Evolutionary conservation across 1,140 invertebrate genomes (phyloP).

Genomic region (Solenopsis invicta): DNA sequence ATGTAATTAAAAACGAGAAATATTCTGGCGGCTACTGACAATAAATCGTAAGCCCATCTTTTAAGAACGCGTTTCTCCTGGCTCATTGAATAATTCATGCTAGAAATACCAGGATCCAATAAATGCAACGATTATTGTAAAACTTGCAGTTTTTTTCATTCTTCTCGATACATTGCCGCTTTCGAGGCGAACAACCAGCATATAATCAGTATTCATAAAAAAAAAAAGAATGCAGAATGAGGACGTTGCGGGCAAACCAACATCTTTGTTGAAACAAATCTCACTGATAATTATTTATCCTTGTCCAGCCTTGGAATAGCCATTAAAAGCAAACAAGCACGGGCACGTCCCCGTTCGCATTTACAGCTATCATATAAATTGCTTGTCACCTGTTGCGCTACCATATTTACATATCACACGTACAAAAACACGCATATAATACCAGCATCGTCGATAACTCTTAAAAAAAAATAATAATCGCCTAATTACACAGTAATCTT

Average conservation of each 20-base stretch:
- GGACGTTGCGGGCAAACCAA: neutral
- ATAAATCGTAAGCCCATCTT: slow-evolving; percentile 86
- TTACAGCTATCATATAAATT: slow-evolving; percentile 3
- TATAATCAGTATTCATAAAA: neutral
- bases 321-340: neutral
- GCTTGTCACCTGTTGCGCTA: slow-evolving; percentile 6
- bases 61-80: slow-evolving; percentile 76
- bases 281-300: slow-evolving; percentile 9
- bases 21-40: slow-evolving; percentile 83
- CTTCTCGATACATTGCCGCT: neutral
- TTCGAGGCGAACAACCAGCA: neutral
- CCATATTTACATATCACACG: slow-evolving; percentile 35
- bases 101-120: neutral
- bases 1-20: slow-evolving; percentile 83
- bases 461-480: neutral
- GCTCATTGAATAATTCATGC: slow-evolving; percentile 5
- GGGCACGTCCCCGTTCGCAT: neutral
- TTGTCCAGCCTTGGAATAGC: slow-evolving; percentile 4
- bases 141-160: neutral
- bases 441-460: neutral
- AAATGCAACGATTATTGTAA: slow-evolving; percentile 31
- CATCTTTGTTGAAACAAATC: slow-evolving; percentile 2
- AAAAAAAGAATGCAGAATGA: neutral
- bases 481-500: neutral
- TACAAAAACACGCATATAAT: slow-evolving; percentile 32